Conservation (phyloP, 2,113 vertebrate genomes). For the Cercocebus atys region DNA sequence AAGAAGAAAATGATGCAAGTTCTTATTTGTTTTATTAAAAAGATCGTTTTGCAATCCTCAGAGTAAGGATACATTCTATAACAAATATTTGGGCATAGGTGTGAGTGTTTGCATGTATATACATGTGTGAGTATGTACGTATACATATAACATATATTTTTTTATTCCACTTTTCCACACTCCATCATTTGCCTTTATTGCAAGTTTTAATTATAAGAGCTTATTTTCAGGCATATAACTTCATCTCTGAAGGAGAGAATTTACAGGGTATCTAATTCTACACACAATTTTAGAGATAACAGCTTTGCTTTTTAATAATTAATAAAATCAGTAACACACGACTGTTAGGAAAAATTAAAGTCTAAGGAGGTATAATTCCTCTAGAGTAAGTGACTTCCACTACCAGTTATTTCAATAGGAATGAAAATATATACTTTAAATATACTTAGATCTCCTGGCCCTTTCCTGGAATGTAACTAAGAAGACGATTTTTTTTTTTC, state of each 20-base stretch:
- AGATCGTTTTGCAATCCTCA: not conserved
- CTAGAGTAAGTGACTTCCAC: slow-evolving; percentile 25
- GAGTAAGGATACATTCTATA: not conserved
- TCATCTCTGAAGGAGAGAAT: not conserved
- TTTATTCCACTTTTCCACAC: not conserved
- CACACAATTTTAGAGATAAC: not conserved
- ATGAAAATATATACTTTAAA: slow-evolving; percentile 33
- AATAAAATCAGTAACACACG: slow-evolving; percentile 59
- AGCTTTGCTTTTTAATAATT: slow-evolving; percentile 66
- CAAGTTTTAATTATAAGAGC: slow-evolving; percentile 56
- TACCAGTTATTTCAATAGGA: slow-evolving; percentile 63
- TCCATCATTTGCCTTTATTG: slow-evolving; percentile 13
- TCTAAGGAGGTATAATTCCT: slow-evolving; percentile 58
- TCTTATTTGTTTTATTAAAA: slow-evolving; percentile 50
- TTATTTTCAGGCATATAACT: slow-evolving; percentile 68
- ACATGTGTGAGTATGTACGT: not conserved
- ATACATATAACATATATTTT: not conserved
- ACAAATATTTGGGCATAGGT: not conserved
- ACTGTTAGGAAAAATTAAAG: slow-evolving; percentile 68
- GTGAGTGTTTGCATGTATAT: fast-evolving
- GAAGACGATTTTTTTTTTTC: slow-evolving; percentile 2
- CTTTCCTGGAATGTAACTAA: slow-evolving; percentile 37
- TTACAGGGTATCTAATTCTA: slow-evolving; percentile 10
- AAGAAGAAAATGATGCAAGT: slow-evolving; percentile 74
- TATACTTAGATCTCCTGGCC: not conserved